A percentile compares a stretch with the other conserved stretches of the same genome.
These are phyloP conservation scores for Heptranchias perlo DNA, from an alignment of 2,113 vertebrate species.

Conservation along the genomic window DNA sequence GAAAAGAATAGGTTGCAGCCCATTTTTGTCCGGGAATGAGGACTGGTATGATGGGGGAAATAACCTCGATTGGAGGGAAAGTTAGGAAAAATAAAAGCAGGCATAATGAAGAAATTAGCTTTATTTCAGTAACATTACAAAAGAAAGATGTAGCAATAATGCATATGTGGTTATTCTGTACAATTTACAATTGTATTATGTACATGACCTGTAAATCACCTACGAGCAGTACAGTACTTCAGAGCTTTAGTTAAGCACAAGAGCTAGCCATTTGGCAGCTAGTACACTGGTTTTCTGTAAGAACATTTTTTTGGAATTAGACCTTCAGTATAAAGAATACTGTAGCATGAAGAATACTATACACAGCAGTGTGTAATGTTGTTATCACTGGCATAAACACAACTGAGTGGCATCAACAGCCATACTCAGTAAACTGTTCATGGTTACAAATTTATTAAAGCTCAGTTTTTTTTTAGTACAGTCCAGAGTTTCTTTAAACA, in stretches of 20 bases:
- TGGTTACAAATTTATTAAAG: slow-evolving; percentile 26
- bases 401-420: slow-evolving; percentile 4
- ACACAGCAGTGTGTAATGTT: neutral
- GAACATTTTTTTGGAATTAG: slow-evolving; percentile 19
- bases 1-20: neutral
- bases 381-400: neutral
- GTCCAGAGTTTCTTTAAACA: neutral
- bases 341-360: neutral
- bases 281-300: neutral
- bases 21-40: neutral
- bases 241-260: neutral
- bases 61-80: neutral
- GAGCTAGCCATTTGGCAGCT: neutral
- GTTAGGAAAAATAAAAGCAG: neutral
- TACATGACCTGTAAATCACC: slow-evolving; percentile 61
- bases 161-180: slow-evolving; percentile 61
- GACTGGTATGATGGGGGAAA: neutral
- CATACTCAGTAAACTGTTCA: neutral
- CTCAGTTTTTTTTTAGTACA: neutral
- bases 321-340: neutral
- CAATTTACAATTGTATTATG: slow-evolving; percentile 65
- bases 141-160: slow-evolving; percentile 55
- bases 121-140: slow-evolving; percentile 70
- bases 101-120: slow-evolving; percentile 60
- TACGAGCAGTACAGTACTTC: slow-evolving; percentile 54